A percentile compares a stretch with the other conserved stretches of the same genome.
phyloP scores from a whole-genome alignment of 1,140 invertebrate genomes.

The Melanaphis sacchari region DNA sequence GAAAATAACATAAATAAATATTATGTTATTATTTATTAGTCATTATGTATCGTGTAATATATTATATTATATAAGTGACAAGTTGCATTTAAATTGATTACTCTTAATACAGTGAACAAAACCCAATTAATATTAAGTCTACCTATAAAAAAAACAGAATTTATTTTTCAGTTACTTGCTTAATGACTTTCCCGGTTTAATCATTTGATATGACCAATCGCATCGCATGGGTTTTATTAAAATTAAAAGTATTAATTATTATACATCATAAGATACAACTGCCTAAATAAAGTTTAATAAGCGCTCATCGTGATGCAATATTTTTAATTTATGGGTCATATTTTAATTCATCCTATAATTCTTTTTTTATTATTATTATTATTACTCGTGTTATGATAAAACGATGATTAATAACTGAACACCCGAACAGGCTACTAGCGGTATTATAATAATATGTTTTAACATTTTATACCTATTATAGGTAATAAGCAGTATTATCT shows the following conservation, averaged over 20 bases:
- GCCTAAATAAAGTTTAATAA: neutral
- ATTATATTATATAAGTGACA: neutral
- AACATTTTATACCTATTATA: neutral
- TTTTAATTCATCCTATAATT: neutral
- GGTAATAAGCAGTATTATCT: neutral
- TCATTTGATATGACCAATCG: neutral
- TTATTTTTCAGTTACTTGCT: neutral
- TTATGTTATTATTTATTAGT: constrained; percentile 19
- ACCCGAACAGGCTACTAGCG: neutral
- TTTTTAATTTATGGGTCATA: neutral
- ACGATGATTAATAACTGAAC: neutral
- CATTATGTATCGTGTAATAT: neutral
- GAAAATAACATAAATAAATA: neutral
- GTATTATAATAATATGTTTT: neutral
- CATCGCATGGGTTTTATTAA: neutral
- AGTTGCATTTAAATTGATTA: neutral
- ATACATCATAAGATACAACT: neutral
- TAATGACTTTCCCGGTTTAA: neutral
- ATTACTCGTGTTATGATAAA: neutral
- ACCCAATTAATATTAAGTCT: neutral
- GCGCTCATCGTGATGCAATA: neutral
- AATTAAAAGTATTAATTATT: neutral
- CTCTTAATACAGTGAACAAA: neutral
- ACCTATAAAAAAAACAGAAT: neutral
- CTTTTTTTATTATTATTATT: neutral